Evolutionary conservation across 2,797 vertebrate species (phyloP).

Genomic region (Podarcis lilfordi): DNA sequence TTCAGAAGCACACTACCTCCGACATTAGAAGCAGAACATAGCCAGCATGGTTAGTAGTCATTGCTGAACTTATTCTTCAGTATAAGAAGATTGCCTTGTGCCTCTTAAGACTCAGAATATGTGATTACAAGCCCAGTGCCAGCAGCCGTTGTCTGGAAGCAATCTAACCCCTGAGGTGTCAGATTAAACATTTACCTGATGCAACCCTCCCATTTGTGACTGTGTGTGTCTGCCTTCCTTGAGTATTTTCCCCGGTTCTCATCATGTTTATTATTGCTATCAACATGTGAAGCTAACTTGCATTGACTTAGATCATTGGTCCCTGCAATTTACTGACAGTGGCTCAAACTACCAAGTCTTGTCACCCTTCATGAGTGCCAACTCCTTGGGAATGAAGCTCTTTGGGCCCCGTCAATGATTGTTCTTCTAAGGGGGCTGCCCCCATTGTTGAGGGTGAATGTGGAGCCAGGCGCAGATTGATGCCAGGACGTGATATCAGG

Average conservation of each 20-base stretch:
- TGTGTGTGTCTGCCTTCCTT: not conserved
- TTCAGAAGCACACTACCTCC: too few species aligned
- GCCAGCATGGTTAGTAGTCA: too few species aligned
- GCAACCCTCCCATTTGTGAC: not conserved
- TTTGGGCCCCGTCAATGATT: too few species aligned
- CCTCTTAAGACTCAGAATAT: not conserved
- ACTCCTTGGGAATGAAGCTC: too few species aligned
- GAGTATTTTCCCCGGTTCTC: not conserved
- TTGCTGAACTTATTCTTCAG: too few species aligned
- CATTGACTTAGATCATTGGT: not conserved
- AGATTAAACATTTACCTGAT: not conserved
- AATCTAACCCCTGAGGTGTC: not conserved
- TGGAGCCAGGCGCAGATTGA: too few species aligned
- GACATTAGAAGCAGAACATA: too few species aligned
- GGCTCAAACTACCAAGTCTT: not conserved
- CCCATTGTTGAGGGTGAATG: too few species aligned
- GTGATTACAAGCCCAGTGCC: not conserved
- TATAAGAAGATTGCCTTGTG: not conserved
- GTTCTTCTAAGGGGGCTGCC: too few species aligned
- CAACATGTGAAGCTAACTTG: not conserved
- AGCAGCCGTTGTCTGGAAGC: too few species aligned
- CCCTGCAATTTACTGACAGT: not conserved
- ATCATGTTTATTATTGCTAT: not conserved
- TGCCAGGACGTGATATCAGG: too few species aligned
- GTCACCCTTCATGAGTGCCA: too few species aligned